These are phyloP conservation scores for Scaptomyza graminum DNA, from an alignment of 1,140 invertebrate genomes.

Conservation along the genomic window DNA sequence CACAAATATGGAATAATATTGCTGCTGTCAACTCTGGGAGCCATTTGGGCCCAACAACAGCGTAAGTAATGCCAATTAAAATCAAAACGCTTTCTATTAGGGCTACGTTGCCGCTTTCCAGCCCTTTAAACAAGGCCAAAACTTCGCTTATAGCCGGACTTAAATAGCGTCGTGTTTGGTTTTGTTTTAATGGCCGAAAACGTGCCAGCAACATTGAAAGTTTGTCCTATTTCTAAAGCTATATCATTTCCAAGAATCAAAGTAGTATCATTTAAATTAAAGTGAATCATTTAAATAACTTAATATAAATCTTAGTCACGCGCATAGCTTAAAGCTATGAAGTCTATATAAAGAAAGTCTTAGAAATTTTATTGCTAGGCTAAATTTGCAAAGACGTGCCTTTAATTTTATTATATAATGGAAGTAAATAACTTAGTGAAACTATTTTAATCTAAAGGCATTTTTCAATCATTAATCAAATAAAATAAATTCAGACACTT, in stretches of 20 bases:
- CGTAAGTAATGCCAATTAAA: conserved; percentile 55
- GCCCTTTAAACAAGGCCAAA: conserved; percentile 23
- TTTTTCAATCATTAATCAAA: no score
- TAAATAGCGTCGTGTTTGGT: conserved; percentile 26
- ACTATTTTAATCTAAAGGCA: no score
- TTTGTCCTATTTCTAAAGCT: background rate
- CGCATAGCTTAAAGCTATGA: background rate
- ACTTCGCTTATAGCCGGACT: conserved; percentile 21
- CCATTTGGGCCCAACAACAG: conserved; percentile 60
- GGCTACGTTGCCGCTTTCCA: conserved; percentile 42
- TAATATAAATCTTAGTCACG: background rate
- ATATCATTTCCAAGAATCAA: conserved; percentile 25
- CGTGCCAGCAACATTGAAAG: conserved; percentile 31
- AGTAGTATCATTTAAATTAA: background rate
- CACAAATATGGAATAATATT: conserved; percentile 59
- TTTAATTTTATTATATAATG: background rate
- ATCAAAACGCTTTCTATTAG: conserved; percentile 46
- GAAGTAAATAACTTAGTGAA: background rate
- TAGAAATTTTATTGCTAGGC: conserved; percentile 10
- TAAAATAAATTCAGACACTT: no score
- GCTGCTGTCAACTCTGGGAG: conserved; percentile 51
- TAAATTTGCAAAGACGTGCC: background rate
- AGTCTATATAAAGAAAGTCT: background rate
- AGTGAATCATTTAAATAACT: background rate
- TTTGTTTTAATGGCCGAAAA: conserved; percentile 38